Base-by-base conservation (phyloP, 2,888 invertebrate genomes). In the Eurytoma adleriae region DNA sequence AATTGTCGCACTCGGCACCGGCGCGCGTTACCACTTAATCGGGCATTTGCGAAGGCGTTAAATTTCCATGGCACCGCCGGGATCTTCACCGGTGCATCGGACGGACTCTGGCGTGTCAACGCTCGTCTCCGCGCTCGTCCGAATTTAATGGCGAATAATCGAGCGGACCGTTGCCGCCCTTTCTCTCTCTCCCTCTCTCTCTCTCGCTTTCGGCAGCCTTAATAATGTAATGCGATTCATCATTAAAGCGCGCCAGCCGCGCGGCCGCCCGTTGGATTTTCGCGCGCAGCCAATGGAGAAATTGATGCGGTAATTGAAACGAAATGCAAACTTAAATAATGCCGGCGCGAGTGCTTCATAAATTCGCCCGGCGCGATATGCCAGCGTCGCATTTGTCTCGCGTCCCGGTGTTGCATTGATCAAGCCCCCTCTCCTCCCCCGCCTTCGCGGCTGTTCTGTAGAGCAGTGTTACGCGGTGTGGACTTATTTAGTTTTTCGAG, bases 281-380 rank as follows among this genome's bases (percentile, higher is more conserved):
- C 48, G 18, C 52, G 52, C 72, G 16, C 24, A 13, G 52, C 56
- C n/a, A n/a, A 12, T 13, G 30, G 66, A 74, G 57, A 67, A 56
- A 74, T 74, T 57, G 66, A 74, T 74, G 40, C 66, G 14, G 57
- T 74, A 66, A 74, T 74, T 67, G 74, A 74, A 74, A 67, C 48
- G 67, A 66, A 67, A 74, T 67, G 74, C 54, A 74, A 74, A 57
- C 67, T 67, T 74, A 64, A 74, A 74, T 67, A 74, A 74, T 50
- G 67, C n/a, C 57, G 18, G 40, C n/a, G 24, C 3, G 30, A 20
- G 59, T 5, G 57, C 48, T 70, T 54, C 64, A 64, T 73, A 56
- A 73, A 73, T 71, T 71, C 50, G 61, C 61, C 61, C 7, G 27
- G 50, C 18, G 50, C 14, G 27, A 13, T 48, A n/a, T 66, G 50